phyloP scores from a whole-genome alignment of 2,888 invertebrate species.

The Lingula anatina region DNA sequence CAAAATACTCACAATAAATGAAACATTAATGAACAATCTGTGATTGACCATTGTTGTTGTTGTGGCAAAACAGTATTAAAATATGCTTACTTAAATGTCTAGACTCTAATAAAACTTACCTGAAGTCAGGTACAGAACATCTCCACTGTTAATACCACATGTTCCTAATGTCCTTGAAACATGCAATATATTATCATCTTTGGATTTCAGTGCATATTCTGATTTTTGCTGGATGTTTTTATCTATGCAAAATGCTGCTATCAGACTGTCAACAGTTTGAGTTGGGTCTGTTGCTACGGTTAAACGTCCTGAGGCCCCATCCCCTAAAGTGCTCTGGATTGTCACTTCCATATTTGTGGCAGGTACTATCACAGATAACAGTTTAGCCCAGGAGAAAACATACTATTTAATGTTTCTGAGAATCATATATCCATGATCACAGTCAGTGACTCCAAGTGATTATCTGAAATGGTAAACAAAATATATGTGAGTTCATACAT shows the following conservation, averaged over 20 bases:
- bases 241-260: slow-evolving; percentile 25
- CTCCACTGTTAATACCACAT: slow-evolving; percentile 33
- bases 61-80: not conserved
- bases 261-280: slow-evolving; percentile 19
- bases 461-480: no score
- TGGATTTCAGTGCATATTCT: slow-evolving; percentile 32
- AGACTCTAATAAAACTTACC: no score
- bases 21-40: no score
- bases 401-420: no score
- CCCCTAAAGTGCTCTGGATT: slow-evolving; percentile 18
- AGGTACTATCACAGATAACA: no score
- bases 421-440: no score
- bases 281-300: slow-evolving; percentile 13
- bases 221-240: slow-evolving; percentile 19
- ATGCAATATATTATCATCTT: slow-evolving; percentile 25
- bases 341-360: slow-evolving; percentile 9
- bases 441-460: no score
- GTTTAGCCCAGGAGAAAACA: no score
- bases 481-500: no score
- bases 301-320: slow-evolving; percentile 8
- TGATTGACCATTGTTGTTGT: no score
- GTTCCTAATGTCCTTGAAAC: slow-evolving; percentile 25
- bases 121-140: slow-evolving; percentile 35
- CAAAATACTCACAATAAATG: no score
- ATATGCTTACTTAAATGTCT: slow-evolving; percentile 27